These are phyloP conservation scores for Prosopocoilus inquinatus DNA, from an alignment of 2,888 invertebrate species.

Conservation along the genomic window DNA sequence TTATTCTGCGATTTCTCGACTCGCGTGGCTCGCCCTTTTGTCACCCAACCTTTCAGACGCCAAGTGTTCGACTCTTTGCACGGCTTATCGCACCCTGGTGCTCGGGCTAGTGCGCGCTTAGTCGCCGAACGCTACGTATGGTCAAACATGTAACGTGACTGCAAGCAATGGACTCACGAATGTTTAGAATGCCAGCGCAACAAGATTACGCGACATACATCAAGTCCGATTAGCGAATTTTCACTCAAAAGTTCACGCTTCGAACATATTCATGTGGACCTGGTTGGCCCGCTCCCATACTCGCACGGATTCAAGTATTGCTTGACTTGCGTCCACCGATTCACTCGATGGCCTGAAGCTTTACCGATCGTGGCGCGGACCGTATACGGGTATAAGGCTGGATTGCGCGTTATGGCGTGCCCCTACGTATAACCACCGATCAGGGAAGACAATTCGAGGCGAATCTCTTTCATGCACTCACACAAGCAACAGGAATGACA, in stretches of 20 bases:
- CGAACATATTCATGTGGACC: conserved; percentile 46
- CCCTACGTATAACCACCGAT: conserved; percentile 37
- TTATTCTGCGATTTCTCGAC: conserved; percentile 6
- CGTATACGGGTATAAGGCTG: conserved; percentile 33
- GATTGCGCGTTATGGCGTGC: conserved; percentile 38
- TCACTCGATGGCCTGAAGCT: conserved; percentile 37
- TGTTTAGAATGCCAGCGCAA: conserved; percentile 35
- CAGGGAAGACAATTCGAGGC: conserved; percentile 36
- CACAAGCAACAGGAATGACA: conserved; percentile 18
- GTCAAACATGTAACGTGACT: conserved; percentile 10
- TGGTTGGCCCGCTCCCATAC: conserved; percentile 45
- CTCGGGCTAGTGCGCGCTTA: conserved; percentile 5
- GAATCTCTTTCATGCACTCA: conserved; percentile 24
- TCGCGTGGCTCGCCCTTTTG: not conserved
- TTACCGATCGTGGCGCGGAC: conserved; percentile 33
- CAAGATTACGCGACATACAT: conserved; percentile 37
- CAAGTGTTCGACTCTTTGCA: conserved; percentile 4
- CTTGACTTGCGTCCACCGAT: conserved; percentile 39
- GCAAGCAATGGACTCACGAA: conserved; percentile 4
- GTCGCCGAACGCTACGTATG: conserved; percentile 13
- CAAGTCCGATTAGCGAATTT: conserved; percentile 25
- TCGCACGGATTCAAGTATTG: conserved; percentile 35
- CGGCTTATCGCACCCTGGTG: conserved; percentile 7
- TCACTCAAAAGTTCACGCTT: conserved; percentile 34
- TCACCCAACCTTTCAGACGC: too few relatives aligned